Evolutionary conservation across 2,797 vertebrate species (phyloP).

Genomic region (Adelosebastes latens): DNA sequence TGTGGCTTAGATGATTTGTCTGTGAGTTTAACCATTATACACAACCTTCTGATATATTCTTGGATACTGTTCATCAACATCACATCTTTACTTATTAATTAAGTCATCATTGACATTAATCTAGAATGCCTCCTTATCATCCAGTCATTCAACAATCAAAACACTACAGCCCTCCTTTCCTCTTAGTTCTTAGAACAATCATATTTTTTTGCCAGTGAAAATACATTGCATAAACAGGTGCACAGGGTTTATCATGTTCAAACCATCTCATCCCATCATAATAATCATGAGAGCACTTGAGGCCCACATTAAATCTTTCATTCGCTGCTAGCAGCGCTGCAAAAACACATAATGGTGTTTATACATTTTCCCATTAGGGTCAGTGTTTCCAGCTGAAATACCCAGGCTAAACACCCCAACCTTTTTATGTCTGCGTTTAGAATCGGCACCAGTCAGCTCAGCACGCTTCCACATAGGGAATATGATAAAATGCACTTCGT

Average conservation of each 20-base stretch:
- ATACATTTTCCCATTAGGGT: slow-evolving; percentile 51
- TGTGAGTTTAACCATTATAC: background rate
- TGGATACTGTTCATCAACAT: background rate
- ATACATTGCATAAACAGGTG: slow-evolving; percentile 55
- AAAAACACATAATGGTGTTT: slow-evolving; percentile 62
- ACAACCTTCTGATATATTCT: background rate
- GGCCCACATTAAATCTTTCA: slow-evolving; percentile 58
- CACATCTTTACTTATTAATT: background rate
- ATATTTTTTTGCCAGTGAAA: slow-evolving; percentile 35
- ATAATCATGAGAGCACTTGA: slow-evolving; percentile 63
- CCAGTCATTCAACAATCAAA: background rate
- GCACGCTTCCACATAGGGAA: background rate
- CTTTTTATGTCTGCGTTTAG: slow-evolving; percentile 25
- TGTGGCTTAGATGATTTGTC: background rate
- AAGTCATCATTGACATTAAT: background rate
- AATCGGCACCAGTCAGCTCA: slow-evolving; percentile 13
- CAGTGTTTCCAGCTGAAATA: slow-evolving; percentile 31
- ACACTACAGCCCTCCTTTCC: background rate
- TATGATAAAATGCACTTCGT: slow-evolving; percentile 17
- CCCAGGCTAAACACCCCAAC: slow-evolving; percentile 16
- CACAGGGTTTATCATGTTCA: slow-evolving; percentile 53
- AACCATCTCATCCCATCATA: slow-evolving; percentile 43
- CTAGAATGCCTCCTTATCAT: background rate
- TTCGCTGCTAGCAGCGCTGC: slow-evolving; percentile 37
- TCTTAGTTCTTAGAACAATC: background rate